phyloP scores from a whole-genome alignment of 1,140 invertebrate species.

The Pogonomyrmex californicus region DNA sequence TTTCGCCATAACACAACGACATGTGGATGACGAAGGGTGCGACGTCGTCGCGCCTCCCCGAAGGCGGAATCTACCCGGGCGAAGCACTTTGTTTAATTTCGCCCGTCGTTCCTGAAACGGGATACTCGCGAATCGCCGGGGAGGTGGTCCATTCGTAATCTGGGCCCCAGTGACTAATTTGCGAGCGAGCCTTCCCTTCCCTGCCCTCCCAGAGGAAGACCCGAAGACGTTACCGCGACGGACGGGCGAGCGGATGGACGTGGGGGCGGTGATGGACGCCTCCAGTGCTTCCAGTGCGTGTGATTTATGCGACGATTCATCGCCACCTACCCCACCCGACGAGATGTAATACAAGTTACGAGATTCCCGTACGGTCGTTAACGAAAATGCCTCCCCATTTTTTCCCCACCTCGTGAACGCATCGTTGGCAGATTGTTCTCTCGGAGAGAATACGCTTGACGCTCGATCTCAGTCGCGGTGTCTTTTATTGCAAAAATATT shows the following conservation, averaged over 20 bases:
- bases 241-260: slow-evolving; percentile 75
- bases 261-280: slow-evolving; percentile 83
- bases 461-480: neutral
- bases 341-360: slow-evolving; percentile 64
- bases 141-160: slow-evolving; percentile 79
- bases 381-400: slow-evolving; percentile 63
- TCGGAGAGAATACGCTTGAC: neutral
- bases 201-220: slow-evolving; percentile 67
- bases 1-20: slow-evolving; percentile 26
- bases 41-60: slow-evolving; percentile 48
- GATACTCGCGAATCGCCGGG: slow-evolving; percentile 67
- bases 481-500: neutral
- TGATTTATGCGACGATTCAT: slow-evolving; percentile 81
- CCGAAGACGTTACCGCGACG: slow-evolving; percentile 71
- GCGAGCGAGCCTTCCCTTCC: slow-evolving; percentile 66
- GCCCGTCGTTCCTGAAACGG: slow-evolving; percentile 76
- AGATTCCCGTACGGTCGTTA: slow-evolving; percentile 61
- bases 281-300: slow-evolving; percentile 75
- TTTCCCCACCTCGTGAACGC: slow-evolving; percentile 17
- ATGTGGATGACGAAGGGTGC: slow-evolving; percentile 50
- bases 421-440: slow-evolving; percentile 9
- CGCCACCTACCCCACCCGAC: slow-evolving; percentile 72
- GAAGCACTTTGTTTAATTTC: slow-evolving; percentile 77
- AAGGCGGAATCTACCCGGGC: slow-evolving; percentile 52
- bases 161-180: slow-evolving; percentile 81